Evolutionary conservation across 1,140 invertebrate species (phyloP).

Genomic region (Lethrus apterus): DNA sequence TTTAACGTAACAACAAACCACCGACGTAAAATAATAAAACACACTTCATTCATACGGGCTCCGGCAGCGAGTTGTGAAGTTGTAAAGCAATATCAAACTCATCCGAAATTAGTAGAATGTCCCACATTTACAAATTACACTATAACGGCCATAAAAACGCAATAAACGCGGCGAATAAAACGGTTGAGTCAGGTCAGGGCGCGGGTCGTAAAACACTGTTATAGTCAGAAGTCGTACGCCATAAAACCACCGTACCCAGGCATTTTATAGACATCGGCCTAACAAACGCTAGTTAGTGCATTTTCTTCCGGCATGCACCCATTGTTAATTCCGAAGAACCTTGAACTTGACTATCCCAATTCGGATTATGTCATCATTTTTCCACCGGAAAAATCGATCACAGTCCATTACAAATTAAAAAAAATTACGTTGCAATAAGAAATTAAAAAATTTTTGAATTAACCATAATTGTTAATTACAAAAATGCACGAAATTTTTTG

Average conservation of each 20-base stretch:
- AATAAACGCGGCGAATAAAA: conserved; percentile 38
- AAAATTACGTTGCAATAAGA: too few relatives aligned
- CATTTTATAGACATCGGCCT: conserved; percentile 32
- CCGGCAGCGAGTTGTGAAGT: conserved; percentile 22
- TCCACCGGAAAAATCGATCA: too few relatives aligned
- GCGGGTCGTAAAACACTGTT: conserved; percentile 33
- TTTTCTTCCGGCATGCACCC: conserved; percentile 23
- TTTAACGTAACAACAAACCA: too few relatives aligned
- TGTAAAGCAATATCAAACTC: conserved; percentile 34
- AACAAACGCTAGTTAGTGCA: conserved; percentile 29
- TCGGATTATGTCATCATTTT: conserved; percentile 4
- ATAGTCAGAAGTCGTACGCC: conserved; percentile 34
- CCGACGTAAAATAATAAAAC: conserved; percentile 10
- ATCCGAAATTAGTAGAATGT: conserved; percentile 37
- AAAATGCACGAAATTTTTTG: too few relatives aligned
- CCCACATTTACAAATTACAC: conserved; percentile 37
- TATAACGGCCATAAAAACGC: conserved; percentile 37
- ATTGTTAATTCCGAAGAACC: conserved; percentile 18
- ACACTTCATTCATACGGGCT: conserved; percentile 4
- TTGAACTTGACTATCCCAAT: conserved; percentile 22
- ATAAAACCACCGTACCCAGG: conserved; percentile 30
- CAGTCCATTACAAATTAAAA: too few relatives aligned
- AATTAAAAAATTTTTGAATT: too few relatives aligned
- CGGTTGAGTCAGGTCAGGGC: conserved; percentile 34
- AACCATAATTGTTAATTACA: too few relatives aligned